Conservation (phyloP, 2,797 vertebrate genomes). For the Intellagama lesueurii region DNA sequence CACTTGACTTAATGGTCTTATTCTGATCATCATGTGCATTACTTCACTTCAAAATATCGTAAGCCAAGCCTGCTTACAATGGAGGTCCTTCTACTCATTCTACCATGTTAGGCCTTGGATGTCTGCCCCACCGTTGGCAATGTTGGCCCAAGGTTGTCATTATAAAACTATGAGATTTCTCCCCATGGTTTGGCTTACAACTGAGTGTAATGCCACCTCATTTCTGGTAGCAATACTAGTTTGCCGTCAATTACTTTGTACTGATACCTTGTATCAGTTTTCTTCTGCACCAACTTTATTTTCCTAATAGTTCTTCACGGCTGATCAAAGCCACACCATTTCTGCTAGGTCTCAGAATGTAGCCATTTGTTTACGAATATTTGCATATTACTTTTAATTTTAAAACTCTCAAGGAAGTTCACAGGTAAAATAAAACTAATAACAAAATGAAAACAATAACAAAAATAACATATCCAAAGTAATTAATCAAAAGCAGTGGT, state of each 20-base stretch:
- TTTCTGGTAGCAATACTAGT: not conserved
- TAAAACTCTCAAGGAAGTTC: too few species aligned
- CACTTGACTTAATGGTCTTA: not conserved
- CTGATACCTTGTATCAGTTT: not conserved
- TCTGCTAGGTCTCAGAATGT: not conserved
- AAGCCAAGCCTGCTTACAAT: not conserved
- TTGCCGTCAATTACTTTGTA: not conserved
- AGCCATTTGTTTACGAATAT: not conserved
- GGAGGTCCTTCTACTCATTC: not conserved
- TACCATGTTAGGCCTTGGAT: too few species aligned
- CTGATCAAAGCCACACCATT: not conserved
- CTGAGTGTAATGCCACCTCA: not conserved
- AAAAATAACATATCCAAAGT: too few species aligned
- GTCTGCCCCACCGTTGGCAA: not conserved
- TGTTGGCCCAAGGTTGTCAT: not conserved
- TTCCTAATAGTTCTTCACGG: not conserved
- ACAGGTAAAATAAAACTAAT: too few species aligned
- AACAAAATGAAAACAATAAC: too few species aligned
- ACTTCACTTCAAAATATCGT: not conserved
- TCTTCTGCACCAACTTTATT: not conserved
- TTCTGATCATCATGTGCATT: not conserved
- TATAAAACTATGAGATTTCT: not conserved
- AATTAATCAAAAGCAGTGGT: too few species aligned
- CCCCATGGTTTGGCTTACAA: not conserved
- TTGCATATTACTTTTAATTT: too few species aligned